Evolutionary conservation across 2,888 invertebrate genomes (phyloP).

Genomic region (Polydrusus tereticollis): DNA sequence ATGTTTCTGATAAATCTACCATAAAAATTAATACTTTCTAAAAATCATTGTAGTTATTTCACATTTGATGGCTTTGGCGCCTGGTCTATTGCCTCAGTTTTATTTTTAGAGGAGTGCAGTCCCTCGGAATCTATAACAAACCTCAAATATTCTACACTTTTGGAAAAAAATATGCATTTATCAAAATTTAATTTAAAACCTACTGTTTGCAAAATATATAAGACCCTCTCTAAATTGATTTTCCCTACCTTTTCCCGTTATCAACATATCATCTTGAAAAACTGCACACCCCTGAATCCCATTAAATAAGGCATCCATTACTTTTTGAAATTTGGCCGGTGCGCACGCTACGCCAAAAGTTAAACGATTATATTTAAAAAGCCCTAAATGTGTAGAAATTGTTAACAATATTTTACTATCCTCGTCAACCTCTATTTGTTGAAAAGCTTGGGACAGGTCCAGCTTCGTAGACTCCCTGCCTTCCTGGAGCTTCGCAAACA

Average conservation of each 20-base stretch:
- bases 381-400: conserved; percentile 55
- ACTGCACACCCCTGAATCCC: conserved; percentile 53
- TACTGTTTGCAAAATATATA: conserved; percentile 33
- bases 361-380: conserved; percentile 55
- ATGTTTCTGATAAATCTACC: conserved; percentile 44
- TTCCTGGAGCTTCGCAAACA: conserved; percentile 51
- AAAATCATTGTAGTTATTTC: conserved; percentile 44
- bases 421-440: conserved; percentile 30
- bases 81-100: conserved; percentile 41
- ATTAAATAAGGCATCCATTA: conserved; percentile 53
- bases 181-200: conserved; percentile 43
- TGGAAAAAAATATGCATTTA: conserved; percentile 44
- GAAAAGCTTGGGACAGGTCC: conserved; percentile 28
- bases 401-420: no score
- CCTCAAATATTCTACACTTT: neutral
- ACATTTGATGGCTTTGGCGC: conserved; percentile 40
- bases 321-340: conserved; percentile 60
- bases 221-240: conserved; percentile 39
- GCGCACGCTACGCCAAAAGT: conserved; percentile 58
- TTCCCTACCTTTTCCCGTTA: conserved; percentile 37
- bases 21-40: conserved; percentile 50
- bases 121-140: no score
- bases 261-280: conserved; percentile 56
- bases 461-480: conserved; percentile 52
- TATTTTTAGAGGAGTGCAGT: conserved; percentile 30